Base-by-base conservation (phyloP, 2,797 vertebrate species). In the Molossus molossus region DNA sequence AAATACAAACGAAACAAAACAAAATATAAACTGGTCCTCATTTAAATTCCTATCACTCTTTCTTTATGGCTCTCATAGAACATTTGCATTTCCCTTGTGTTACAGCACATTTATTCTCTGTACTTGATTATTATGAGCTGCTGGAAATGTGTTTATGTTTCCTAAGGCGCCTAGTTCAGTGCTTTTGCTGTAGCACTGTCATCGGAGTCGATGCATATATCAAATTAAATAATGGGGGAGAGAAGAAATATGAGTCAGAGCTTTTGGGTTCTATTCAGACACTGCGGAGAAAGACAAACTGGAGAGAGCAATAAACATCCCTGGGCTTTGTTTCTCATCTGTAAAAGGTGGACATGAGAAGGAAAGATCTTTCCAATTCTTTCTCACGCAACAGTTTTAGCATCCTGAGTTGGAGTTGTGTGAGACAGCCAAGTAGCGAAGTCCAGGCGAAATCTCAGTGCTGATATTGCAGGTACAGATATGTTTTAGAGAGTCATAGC, bases 271-370 rank as follows among this genome's bases (percentile, higher is more conserved):
- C 55, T 21, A 10, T 76, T 72, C 27, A 25, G 40, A 70, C 60
- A 55, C 18, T n/a, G 25, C 72, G 29, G 11, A 92, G 33, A 77
- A 94, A 50, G 87, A 48, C 3, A 70, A 58, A 33, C 29, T 60
- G 14, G 1, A 12, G 48, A 83, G 64, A 79, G 2, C 40, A 79
- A 25, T 29, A 29, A 33, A 37, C 1, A 45, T 76, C 2, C 9
- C 29, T 65, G 73, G 25, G 27, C 33, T 95, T 79, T 94, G 20
- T 65, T 90, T 90, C n/a, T 80, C 4, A 18, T 13, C 77, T 60
- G 33, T n/a, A 55, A 87, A 79, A 67, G 40, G 15, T 84, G 23
- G 6, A 9, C 10, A 6, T 13, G 40, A 27, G n/a, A 62, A 12
- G 27, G 58, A 7, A 73, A 65, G 27, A 65, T 7, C 37, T 23